Conservation (phyloP, 2,797 vertebrate genomes). For the Thripadectes ignobilis region DNA sequence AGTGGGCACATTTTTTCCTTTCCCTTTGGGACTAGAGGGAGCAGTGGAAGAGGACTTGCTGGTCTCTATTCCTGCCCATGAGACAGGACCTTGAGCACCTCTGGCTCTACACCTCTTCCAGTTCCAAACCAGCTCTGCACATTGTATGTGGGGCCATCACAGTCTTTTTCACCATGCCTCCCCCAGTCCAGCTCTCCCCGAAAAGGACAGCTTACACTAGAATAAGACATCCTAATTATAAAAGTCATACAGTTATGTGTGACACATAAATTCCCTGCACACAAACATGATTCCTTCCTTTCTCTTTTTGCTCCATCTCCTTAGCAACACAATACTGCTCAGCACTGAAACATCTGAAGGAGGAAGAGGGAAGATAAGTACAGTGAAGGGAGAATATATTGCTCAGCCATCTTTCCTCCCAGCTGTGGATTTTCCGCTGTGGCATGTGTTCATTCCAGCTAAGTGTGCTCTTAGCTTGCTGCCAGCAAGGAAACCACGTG, state of each 20-base stretch:
- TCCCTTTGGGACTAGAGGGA: neutral
- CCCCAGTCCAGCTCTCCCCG: neutral
- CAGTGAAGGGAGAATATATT: neutral
- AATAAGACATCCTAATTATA: neutral
- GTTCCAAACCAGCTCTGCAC: neutral
- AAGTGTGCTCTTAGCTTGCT: neutral
- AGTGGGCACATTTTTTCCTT: neutral
- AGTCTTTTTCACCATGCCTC: neutral
- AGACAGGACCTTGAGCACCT: neutral
- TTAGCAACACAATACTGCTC: constrained; percentile 23
- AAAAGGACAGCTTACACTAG: neutral
- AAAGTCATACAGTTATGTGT: neutral
- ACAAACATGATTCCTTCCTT: neutral
- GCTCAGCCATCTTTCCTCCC: neutral
- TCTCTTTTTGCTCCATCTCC: constrained; percentile 11
- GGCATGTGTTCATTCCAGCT: neutral
- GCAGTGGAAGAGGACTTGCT: neutral
- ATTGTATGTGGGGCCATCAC: neutral
- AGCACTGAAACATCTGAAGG: neutral
- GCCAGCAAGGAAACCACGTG: neutral
- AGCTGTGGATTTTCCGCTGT: neutral
- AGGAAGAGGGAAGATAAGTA: neutral
- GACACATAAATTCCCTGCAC: neutral
- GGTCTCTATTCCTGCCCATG: neutral
- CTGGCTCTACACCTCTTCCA: neutral